Base-by-base conservation (phyloP, 2,888 invertebrate species). In the Adelognathus sp. region DNA sequence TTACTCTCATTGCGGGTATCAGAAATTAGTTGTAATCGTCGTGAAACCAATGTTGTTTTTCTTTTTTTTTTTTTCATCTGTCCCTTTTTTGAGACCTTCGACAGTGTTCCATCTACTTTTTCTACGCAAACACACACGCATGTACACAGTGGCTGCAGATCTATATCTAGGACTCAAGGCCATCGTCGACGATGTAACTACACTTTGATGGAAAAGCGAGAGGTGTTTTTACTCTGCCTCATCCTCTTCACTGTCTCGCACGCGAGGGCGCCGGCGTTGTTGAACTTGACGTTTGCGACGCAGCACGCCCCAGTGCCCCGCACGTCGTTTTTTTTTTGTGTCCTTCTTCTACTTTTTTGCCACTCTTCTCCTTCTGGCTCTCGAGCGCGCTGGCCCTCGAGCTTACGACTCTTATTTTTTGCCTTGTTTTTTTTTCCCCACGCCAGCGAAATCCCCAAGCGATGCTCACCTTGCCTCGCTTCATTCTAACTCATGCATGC, bases 231-330 rank as follows among this genome's bases (percentile, higher is more conserved):
- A n/a, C 46, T 46, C 27, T 27, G 46, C 31, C 46, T 11, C 18
- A n/a, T 21, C 16, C 18, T 21, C 46, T 46, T n/a, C 36, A 3
- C 36, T 36, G 36, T 36, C 11, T n/a, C 54, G 5, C 21, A 9
- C 21, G n/a, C 29, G 24, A 46, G 46, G 21, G 46, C 21, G 18
- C 46, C 3, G 46, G 41, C 67, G 24, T 54, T 41, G 54, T 64
- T 60, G 64, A 67, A 60, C 67, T 69, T 67, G 29, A 52, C 66
- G 46, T 18, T 69, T 44, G 70, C 69, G 76, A 70, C 70, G 76
- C 76, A 76, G 70, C 63, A 39, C 70, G 70, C 76, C 76, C 63
- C 76, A 76, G 76, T 76, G 76, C 70, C 36, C 29, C 29, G 36
- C 58, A 58, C 58, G 33, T 58, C 7, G 3, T 46, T 46, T 46